These are phyloP conservation scores for Petrophora chlorosata DNA, from an alignment of 2,888 invertebrate genomes.

Conservation along the genomic window DNA sequence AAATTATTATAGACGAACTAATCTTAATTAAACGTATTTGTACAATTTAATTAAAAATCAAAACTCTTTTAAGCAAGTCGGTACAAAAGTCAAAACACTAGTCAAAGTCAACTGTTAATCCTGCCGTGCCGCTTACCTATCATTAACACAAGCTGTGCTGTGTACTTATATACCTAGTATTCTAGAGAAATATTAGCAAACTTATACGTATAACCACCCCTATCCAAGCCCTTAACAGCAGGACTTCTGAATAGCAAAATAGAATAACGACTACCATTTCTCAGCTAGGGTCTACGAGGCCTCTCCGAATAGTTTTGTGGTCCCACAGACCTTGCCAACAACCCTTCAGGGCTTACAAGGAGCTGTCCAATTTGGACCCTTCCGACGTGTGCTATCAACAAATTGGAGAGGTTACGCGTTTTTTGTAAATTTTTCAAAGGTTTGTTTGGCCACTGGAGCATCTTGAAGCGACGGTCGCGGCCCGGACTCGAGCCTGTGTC, in stretches of 20 bases:
- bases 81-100: too few relatives aligned
- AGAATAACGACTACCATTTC: conserved; percentile 28
- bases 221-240: conserved; percentile 1
- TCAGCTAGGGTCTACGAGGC: conserved; percentile 19
- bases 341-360: conserved; percentile 32
- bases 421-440: conserved; percentile 42
- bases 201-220: neutral
- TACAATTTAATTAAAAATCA: too few relatives aligned
- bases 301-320: conserved; percentile 43
- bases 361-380: conserved; percentile 38
- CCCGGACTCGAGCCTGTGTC: neutral
- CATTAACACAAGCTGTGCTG: too few relatives aligned
- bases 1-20: too few relatives aligned
- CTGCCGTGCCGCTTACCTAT: too few relatives aligned
- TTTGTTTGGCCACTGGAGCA: conserved; percentile 35
- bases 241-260: conserved; percentile 20
- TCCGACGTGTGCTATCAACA: conserved; percentile 37
- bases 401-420: conserved; percentile 41
- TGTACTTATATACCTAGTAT: neutral
- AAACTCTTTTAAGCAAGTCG: too few relatives aligned
- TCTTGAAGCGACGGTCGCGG: neutral
- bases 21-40: too few relatives aligned
- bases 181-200: neutral
- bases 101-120: too few relatives aligned
- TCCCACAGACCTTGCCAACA: conserved; percentile 33